Evolutionary conservation across 1,140 invertebrate species (phyloP).

Genomic region (Oscheius sp.): DNA sequence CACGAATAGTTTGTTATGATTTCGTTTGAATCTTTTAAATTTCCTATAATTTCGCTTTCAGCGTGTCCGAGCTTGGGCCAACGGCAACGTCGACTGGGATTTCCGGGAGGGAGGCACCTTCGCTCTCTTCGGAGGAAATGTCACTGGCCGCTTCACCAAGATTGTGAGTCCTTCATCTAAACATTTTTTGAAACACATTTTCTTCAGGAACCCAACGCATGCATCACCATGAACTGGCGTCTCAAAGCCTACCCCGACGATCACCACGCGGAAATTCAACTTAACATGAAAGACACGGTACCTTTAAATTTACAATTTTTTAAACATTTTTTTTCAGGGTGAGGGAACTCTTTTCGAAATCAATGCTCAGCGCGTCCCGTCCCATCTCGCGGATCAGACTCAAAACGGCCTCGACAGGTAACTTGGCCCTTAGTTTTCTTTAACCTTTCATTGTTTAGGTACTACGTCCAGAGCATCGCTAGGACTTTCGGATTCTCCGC

Average conservation of each 20-base stretch:
- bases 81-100: conserved; percentile 67
- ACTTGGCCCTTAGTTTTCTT: background rate
- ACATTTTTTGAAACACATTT: background rate
- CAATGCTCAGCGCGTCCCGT: conserved; percentile 45
- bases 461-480: conserved; percentile 65
- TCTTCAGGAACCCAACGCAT: conserved; percentile 68
- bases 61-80: conserved; percentile 78
- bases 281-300: conserved; percentile 49
- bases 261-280: conserved; percentile 80
- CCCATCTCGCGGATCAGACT: conserved; percentile 46
- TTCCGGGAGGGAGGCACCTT: conserved; percentile 80
- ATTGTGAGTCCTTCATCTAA: conserved; percentile 66
- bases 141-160: conserved; percentile 81
- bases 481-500: conserved; percentile 64
- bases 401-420: conserved; percentile 63
- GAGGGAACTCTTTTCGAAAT: conserved; percentile 51
- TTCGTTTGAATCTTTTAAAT: conserved; percentile 3
- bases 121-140: conserved; percentile 84
- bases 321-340: conserved; percentile 39
- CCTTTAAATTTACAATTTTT: background rate
- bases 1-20: background rate
- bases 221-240: conserved; percentile 88
- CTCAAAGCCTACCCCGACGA: conserved; percentile 87
- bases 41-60: conserved; percentile 55
- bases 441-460: conserved; percentile 28